Base-by-base conservation (phyloP, 2,797 vertebrate genomes). In the Gambusia yucatana region DNA sequence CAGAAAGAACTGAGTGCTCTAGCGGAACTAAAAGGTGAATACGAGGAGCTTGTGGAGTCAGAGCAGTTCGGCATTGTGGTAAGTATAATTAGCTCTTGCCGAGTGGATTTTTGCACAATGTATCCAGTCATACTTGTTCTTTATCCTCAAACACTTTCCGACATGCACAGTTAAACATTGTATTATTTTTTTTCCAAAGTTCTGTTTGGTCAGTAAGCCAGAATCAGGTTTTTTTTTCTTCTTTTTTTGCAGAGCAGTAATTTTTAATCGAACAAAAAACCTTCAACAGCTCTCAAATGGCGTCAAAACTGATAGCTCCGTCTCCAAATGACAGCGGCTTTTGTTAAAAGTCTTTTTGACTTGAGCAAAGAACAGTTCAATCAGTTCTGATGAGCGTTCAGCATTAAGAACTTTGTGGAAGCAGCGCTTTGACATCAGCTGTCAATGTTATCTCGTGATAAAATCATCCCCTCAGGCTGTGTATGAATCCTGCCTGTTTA, bases 61-160 rank as follows among this genome's bases (percentile, higher is more conserved):
- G 98, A 99, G 88, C 98, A 99, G 63, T 99, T 99, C 95, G 97
- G 97, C 93, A 97, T 99, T 89, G 97, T 99, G 97, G 98, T 99
- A 96, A 88, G 98, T 97, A 94, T 80, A 86, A 82, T 81, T 81
- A 87, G 77, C 85, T 76, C 78, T 36, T 75, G 79, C 86, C 10
- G 72, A 25, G 77, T 81, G 69, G 63, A 73, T 79, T 78, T 67
- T 81, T 77, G 57, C 77, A 75, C 67, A 57, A 69, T 75, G 79
- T 70, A 16, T 78, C 81, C 80, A 84, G 50, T 71, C 79, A 85
- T 63, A 72, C 78, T 86, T 72, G n/a, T 72, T 80, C 48, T 77
- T 77, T 75, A 17, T 33, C 79, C 72, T 82, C 77, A 79, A 82
- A 83, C 77, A 69, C 76, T 78, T 73, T 47, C 78, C 80, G 80